These are phyloP conservation scores for Diarsia mendica DNA, from an alignment of 2,888 invertebrate genomes.

Conservation along the genomic window DNA sequence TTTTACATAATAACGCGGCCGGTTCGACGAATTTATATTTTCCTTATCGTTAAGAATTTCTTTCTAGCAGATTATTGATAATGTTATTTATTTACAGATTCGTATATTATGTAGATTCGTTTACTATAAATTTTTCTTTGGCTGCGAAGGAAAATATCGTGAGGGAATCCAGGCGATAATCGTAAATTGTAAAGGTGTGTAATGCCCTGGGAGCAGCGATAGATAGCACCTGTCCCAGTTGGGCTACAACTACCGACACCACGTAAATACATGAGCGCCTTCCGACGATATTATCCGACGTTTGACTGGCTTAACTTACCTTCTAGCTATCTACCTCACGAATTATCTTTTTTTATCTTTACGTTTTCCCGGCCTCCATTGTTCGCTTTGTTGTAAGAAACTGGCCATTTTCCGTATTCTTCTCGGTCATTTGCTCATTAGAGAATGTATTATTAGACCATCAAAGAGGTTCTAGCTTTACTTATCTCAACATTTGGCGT, in stretches of 20 bases:
- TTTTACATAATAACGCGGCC: constrained; percentile 35
- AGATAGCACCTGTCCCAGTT: constrained; percentile 40
- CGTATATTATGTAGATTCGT: constrained; percentile 37
- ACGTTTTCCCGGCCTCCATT: constrained; percentile 29
- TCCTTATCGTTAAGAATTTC: constrained; percentile 44
- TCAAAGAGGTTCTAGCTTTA: constrained; percentile 1
- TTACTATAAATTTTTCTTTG: constrained; percentile 34
- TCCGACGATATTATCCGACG: constrained; percentile 35
- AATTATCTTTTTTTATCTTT: constrained; percentile 42
- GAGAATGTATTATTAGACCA: constrained; percentile 21
- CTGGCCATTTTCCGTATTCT: constrained; percentile 38
- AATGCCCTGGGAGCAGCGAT: constrained; percentile 41
- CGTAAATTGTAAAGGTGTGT: constrained; percentile 57
- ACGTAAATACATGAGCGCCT: constrained; percentile 45
- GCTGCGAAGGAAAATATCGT: constrained; percentile 39
- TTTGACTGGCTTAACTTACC: constrained; percentile 40
- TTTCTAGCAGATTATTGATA: constrained; percentile 40
- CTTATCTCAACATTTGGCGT: neutral
- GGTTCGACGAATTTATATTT: constrained; percentile 45
- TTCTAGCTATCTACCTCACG: constrained; percentile 26
- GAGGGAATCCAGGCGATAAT: constrained; percentile 29
- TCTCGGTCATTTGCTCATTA: constrained; percentile 35
- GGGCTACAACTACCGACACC: constrained; percentile 42
- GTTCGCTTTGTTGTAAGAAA: constrained; percentile 48
- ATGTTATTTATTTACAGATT: constrained; percentile 42